phyloP scores from a whole-genome alignment of 2,113 vertebrate genomes.

The Rhadina sibilatrix region DNA sequence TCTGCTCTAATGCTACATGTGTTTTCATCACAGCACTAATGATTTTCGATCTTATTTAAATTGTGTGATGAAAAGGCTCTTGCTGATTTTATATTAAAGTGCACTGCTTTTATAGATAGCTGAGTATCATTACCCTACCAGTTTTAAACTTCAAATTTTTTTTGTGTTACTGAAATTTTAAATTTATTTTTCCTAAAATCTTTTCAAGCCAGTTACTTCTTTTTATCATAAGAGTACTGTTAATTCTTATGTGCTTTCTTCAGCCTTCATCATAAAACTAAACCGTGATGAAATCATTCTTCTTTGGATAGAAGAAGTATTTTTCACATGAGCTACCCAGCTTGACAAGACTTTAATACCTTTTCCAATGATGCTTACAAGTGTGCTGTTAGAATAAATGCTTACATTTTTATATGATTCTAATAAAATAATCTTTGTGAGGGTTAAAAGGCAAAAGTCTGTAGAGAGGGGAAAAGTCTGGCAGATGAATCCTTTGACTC shows the following conservation, averaged over 20 bases:
- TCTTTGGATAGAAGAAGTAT: neutral
- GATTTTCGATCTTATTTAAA: slow-evolving; percentile 7
- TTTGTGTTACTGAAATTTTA: neutral
- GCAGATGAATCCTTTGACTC: neutral
- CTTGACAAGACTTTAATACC: neutral
- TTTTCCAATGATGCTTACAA: neutral
- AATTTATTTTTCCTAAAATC: neutral
- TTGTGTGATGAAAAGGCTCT: neutral
- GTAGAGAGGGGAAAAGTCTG: neutral
- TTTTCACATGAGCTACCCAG: slow-evolving; percentile 14
- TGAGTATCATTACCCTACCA: neutral
- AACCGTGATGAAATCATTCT: neutral
- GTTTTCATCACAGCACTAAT: neutral
- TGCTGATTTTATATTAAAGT: neutral
- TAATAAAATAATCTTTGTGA: slow-evolving; percentile 15
- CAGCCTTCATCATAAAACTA: neutral
- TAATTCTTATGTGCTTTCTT: neutral
- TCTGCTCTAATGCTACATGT: neutral
- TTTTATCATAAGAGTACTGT: neutral
- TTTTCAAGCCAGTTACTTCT: neutral
- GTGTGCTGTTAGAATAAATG: neutral
- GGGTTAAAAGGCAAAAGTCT: slow-evolving; percentile 19
- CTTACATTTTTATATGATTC: neutral
- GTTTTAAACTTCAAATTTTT: neutral
- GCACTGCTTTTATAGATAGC: neutral